Base-by-base conservation (phyloP, 2,797 vertebrate species). In the Heterohyrax brucei region DNA sequence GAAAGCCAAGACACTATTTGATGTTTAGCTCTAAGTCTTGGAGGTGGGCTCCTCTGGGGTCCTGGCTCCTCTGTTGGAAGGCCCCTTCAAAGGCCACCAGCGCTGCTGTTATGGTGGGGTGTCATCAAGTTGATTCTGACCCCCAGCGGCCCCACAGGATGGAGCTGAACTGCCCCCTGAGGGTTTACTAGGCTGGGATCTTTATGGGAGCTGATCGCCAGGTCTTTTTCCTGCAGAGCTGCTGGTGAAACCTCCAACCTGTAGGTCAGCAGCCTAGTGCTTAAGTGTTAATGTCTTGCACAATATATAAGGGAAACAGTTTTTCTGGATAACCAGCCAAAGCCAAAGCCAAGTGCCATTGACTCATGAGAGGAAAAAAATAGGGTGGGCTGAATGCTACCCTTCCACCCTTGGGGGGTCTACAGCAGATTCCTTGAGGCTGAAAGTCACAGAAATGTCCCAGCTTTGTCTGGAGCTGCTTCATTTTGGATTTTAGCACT, bases 1-100 rank as follows among this genome's bases (percentile, higher is more conserved):
- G 33, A 16, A 33, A 53, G 26, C 22, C 1, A 1, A 79, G 66
- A 9, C 7, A 3, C 0, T 6, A 28, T 28, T 59, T 80, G 39
- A 48, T 46, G 81, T 96, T 76, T 12, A 59, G 53, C 59, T 68
- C 75, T 5, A 44, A 70, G n/a, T 68, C 59, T 75, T 1, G 3
- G 50, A 84, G 18, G n/a, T 6, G 39, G 28, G 61, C 75, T 39
- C 21, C 48, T 66, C 33, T 53, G 59, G 64, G 33, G 48, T 85
- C 14, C 64, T 28, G 56, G 33, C 28, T 19, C 30, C 44, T 14
- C 4, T 9, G 3, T 18, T 33, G n/a, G 39, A 28, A 94, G 94
- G 94, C 39, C 48, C 81, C 24, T 77, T 95, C 89, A 76, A 78
- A 0, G 0, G 44, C 1, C 39, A 28, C 72, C 70, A 91, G 1